phyloP scores from a whole-genome alignment of 2,113 vertebrate genomes.

The Pollachius pollachius region DNA sequence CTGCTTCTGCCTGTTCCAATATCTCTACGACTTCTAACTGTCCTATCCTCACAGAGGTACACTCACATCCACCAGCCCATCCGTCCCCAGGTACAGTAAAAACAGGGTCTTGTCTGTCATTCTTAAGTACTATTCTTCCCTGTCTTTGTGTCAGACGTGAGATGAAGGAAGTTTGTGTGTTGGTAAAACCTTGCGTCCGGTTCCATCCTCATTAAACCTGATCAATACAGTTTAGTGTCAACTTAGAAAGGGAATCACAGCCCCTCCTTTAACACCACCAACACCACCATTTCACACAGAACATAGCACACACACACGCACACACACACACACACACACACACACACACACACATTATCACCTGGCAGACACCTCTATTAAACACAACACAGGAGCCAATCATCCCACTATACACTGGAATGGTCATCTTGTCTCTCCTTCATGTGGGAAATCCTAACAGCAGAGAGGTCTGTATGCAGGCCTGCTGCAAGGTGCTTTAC shows the following conservation, averaged over 20 bases:
- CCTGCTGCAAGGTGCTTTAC: too few species aligned
- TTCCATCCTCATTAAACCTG: conserved; percentile 48
- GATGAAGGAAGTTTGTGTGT: neutral
- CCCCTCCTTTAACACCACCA: neutral
- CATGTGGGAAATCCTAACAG: neutral
- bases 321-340: conserved; percentile 9
- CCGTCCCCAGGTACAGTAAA: conserved; percentile 64
- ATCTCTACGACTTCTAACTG: neutral
- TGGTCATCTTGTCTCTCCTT: neutral
- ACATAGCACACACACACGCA: neutral
- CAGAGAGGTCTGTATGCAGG: neutral
- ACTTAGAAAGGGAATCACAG: conserved; percentile 4
- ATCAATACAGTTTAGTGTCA: conserved; percentile 42
- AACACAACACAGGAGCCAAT: conserved; percentile 19
- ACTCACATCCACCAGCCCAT: conserved; percentile 40
- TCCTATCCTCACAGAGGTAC: conserved; percentile 23
- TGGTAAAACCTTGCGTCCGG: conserved; percentile 2
- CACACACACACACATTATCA: conserved; percentile 3
- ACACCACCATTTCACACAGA: neutral
- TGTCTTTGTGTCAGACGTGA: conserved; percentile 35
- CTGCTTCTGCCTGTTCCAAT: neutral
- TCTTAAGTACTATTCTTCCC: conserved; percentile 59
- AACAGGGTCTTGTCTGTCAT: conserved; percentile 67
- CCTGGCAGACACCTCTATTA: conserved; percentile 29
- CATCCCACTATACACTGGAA: too few species aligned